A percentile compares a stretch with the other conserved stretches of the same genome.
Conservation (phyloP, 2,888 invertebrate genomes). For the Neoascia interrupta region DNA sequence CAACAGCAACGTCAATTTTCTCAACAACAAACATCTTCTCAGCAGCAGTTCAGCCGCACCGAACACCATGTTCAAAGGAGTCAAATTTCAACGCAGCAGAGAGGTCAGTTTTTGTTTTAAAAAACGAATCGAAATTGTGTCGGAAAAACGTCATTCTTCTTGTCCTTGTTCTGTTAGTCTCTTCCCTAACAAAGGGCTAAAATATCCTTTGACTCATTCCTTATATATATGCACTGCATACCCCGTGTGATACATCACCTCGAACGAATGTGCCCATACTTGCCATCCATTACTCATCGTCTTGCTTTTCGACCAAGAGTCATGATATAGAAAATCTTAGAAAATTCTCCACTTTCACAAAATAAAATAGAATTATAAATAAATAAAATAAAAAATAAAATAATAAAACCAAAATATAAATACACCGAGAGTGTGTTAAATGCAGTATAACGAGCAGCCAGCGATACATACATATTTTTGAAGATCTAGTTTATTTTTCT, state of each 20-base stretch:
- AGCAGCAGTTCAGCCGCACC: constrained; percentile 86
- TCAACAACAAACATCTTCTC: constrained; percentile 81
- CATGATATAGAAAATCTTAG: neutral
- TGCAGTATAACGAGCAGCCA: constrained; percentile 41
- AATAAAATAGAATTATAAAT: constrained; percentile 6
- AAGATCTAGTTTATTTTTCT: constrained; percentile 38
- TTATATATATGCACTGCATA: too few species aligned
- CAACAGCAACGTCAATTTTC: constrained; percentile 80
- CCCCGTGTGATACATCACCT: neutral
- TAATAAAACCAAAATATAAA: neutral
- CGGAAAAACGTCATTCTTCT: too few species aligned
- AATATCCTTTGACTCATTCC: too few species aligned
- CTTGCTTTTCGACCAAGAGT: neutral
- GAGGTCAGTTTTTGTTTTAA: constrained; percentile 82
- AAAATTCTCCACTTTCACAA: constrained; percentile 9
- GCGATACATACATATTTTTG: constrained; percentile 22
- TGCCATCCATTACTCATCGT: constrained; percentile 9
- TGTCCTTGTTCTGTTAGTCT: too few species aligned
- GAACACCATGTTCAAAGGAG: constrained; percentile 85
- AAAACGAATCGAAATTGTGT: neutral
- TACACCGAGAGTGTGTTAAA: constrained; percentile 17
- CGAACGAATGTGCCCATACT: neutral
- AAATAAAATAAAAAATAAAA: neutral
- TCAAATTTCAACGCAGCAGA: constrained; percentile 88
- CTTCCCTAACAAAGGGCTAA: too few species aligned